phyloP scores from a whole-genome alignment of 1,140 invertebrate species.

The Oscheius sp. region DNA sequence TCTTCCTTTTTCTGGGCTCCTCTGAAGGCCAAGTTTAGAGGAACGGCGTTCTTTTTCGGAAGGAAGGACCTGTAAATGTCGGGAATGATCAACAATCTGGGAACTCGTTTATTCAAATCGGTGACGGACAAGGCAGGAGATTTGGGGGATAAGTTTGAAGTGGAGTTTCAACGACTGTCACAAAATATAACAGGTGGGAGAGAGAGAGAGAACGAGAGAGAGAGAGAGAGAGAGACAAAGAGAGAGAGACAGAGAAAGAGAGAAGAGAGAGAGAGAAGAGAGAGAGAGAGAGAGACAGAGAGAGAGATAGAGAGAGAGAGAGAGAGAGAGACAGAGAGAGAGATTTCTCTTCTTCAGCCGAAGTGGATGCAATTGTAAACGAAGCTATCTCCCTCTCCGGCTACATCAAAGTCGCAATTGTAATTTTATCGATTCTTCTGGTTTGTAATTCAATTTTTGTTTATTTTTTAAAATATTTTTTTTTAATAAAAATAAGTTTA shows the following conservation, averaged over 20 bases:
- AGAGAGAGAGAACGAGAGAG: too few species aligned
- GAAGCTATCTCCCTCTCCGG: constrained; percentile 28
- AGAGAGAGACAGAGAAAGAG: too few species aligned
- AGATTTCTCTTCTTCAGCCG: constrained; percentile 34
- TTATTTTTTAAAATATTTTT: too few species aligned
- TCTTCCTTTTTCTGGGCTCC: neutral
- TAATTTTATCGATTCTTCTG: constrained; percentile 26
- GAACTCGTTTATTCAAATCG: constrained; percentile 37
- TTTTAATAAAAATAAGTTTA: constrained; percentile 1
- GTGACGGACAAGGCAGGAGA: constrained; percentile 37
- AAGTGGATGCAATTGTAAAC: constrained; percentile 24
- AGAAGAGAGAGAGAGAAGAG: too few species aligned
- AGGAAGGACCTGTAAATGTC: constrained; percentile 6
- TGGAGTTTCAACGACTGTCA: constrained; percentile 23
- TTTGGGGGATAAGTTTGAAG: constrained; percentile 35
- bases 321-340: too few species aligned
- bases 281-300: too few species aligned
- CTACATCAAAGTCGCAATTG: constrained; percentile 34
- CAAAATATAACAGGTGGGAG: constrained; percentile 35
- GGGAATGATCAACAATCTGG: constrained; percentile 32
- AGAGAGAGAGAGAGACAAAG: too few species aligned
- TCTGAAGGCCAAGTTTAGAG: neutral
- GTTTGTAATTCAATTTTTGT: neutral
- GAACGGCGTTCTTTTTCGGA: too few species aligned
- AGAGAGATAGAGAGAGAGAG: too few species aligned